Conservation (phyloP, 2,113 vertebrate genomes). For the Cygnus buccinator region DNA sequence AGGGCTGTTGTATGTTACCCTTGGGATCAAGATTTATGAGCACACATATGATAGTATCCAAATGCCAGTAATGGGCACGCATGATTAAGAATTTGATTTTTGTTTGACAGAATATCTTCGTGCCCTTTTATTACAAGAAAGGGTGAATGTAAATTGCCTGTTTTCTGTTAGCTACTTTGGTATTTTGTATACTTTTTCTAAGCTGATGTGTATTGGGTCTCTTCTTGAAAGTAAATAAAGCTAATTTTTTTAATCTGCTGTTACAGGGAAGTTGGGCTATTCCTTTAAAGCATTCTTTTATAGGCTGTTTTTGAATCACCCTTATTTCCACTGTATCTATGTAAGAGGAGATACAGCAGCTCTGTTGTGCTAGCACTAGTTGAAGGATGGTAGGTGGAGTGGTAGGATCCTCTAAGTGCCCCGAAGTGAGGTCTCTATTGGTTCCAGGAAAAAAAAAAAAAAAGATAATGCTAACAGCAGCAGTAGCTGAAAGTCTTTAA, state of each 20-base stretch:
- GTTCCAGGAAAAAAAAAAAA: not conserved
- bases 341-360: not conserved
- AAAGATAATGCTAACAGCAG: not conserved
- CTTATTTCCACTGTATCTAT: rapidly evolving
- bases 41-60: not conserved
- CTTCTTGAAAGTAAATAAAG: not conserved
- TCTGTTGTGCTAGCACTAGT: rapidly evolving
- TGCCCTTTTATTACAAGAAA: not conserved
- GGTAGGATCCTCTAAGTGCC: not conserved
- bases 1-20: not conserved
- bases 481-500: not conserved
- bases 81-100: not conserved
- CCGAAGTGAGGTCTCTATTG: not conserved
- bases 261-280: not conserved
- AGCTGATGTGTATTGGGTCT: not conserved
- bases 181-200: not conserved
- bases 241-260: not conserved
- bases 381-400: not conserved
- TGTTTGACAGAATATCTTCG: not conserved
- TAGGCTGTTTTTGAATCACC: not conserved
- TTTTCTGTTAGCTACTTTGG: not conserved
- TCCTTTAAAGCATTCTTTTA: not conserved
- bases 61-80: not conserved
- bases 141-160: not conserved
- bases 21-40: not conserved